phyloP scores from a whole-genome alignment of 1,140 invertebrate genomes.

The Atta colombica region DNA sequence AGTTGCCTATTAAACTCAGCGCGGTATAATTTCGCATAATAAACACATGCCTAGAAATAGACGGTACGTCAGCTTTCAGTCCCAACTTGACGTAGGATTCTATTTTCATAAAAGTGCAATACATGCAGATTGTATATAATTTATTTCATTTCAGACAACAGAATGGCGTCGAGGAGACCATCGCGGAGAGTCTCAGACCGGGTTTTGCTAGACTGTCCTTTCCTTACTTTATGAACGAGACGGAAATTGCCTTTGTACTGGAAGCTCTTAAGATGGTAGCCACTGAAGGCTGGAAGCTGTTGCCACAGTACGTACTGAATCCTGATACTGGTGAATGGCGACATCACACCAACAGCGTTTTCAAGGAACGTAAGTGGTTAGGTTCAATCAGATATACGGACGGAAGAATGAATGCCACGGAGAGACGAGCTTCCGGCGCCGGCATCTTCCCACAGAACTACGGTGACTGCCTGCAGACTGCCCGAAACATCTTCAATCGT shows the following conservation, averaged over 20 bases:
- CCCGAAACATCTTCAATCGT: slow-evolving; percentile 92
- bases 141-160: slow-evolving; percentile 70
- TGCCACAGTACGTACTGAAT: slow-evolving; percentile 95
- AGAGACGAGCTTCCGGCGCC: slow-evolving; percentile 90
- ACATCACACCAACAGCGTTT: slow-evolving; percentile 92
- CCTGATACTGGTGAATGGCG: slow-evolving; percentile 96
- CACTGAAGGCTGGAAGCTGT: slow-evolving; percentile 95
- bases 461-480: slow-evolving; percentile 92
- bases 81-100: background rate
- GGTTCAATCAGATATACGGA: slow-evolving; percentile 92
- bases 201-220: slow-evolving; percentile 95
- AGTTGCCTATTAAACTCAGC: background rate
- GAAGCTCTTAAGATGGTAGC: slow-evolving; percentile 95
- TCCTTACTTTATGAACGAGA: slow-evolving; percentile 94
- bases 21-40: slow-evolving; percentile 30
- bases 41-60: background rate
- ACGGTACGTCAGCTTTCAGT: background rate
- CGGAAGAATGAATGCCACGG: slow-evolving; percentile 91
- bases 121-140: background rate
- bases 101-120: slow-evolving; percentile 2
- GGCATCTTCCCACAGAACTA: slow-evolving; percentile 91
- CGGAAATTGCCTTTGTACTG: slow-evolving; percentile 93
- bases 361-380: slow-evolving; percentile 94
- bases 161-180: slow-evolving; percentile 78
- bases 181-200: slow-evolving; percentile 92